A percentile compares a stretch with the other conserved stretches of the same genome.
Evolutionary conservation across 2,888 invertebrate species (phyloP).

Genomic region (Sphaerophoria rueppellii): DNA sequence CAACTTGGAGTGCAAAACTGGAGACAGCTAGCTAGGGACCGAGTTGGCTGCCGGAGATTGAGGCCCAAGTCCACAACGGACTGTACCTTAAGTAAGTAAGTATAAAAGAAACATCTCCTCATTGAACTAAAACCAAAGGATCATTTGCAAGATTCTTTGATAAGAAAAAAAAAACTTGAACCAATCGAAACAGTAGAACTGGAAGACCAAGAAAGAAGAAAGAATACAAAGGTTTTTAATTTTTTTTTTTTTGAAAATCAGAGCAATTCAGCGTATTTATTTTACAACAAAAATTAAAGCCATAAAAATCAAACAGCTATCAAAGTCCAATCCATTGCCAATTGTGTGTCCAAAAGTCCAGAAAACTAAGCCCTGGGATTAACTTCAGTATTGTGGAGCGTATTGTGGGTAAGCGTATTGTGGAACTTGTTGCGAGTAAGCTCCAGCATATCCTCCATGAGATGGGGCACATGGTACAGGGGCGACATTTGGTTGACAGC

Average conservation of each 20-base stretch:
- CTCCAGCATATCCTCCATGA: constrained; percentile 75
- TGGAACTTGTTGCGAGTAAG: constrained; percentile 77
- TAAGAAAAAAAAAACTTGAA: too few relatives aligned
- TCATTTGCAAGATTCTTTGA: too few relatives aligned
- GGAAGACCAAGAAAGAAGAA: not conserved
- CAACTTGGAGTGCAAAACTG: too few relatives aligned
- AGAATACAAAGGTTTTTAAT: too few relatives aligned
- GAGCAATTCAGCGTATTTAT: constrained; percentile 8
- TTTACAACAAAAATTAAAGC: not conserved
- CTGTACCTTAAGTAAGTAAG: too few relatives aligned
- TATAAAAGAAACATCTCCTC: too few relatives aligned
- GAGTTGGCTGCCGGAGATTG: too few relatives aligned
- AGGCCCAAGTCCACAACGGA: too few relatives aligned
- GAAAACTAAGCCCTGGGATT: not conserved
- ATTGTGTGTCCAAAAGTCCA: not conserved
- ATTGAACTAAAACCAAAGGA: too few relatives aligned
- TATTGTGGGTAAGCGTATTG: constrained; percentile 25
- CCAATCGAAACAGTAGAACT: not conserved
- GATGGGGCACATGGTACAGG: constrained; percentile 76
- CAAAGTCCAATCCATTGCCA: not conserved
- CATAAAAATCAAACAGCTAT: not conserved
- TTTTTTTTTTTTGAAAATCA: not conserved
- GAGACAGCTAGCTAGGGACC: too few relatives aligned
- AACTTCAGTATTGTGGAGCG: constrained; percentile 27
- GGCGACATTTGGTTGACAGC: constrained; percentile 77